Percentiles rank a stretch among this genome's conserved stretches.
These are phyloP conservation scores for Electrona antarctica DNA, from an alignment of 2,113 vertebrate genomes.

Conservation along the genomic window DNA sequence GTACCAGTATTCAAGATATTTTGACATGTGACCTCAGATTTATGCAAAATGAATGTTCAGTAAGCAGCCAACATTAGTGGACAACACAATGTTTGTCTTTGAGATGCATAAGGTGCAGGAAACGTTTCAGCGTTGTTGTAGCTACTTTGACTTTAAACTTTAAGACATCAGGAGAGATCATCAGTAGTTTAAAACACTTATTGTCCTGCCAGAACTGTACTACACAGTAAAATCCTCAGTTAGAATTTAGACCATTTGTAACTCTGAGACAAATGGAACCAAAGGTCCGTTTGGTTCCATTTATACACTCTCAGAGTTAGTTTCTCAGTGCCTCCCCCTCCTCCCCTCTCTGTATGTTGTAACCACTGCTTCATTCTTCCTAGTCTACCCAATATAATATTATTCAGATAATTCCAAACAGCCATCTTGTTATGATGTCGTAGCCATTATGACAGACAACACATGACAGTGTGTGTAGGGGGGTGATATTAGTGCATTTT, in stretches of 20 bases:
- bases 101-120: conserved; percentile 1
- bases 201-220: conserved; percentile 20
- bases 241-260: conserved; percentile 27
- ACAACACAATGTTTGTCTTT: conserved; percentile 20
- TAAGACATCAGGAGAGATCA: conserved; percentile 34
- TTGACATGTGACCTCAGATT: background rate
- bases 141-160: conserved; percentile 17
- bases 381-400: background rate
- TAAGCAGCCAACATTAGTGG: background rate
- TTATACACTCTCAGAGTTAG: no score
- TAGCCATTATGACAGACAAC: conserved; percentile 33
- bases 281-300: background rate
- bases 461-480: conserved; percentile 20
- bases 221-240: no score
- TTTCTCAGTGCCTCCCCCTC: no score
- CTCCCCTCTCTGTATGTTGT: no score
- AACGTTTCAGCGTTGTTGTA: conserved; percentile 25
- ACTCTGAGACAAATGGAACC: conserved; percentile 35
- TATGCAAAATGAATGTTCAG: background rate
- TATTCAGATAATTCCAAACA: background rate
- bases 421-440: conserved; percentile 25
- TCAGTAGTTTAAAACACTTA: conserved; percentile 38
- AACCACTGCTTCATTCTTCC: no score
- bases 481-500: conserved; percentile 53
- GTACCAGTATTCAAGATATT: background rate